Base-by-base conservation (phyloP, 2,797 vertebrate species). In the Phrynocephalus forsythii region DNA sequence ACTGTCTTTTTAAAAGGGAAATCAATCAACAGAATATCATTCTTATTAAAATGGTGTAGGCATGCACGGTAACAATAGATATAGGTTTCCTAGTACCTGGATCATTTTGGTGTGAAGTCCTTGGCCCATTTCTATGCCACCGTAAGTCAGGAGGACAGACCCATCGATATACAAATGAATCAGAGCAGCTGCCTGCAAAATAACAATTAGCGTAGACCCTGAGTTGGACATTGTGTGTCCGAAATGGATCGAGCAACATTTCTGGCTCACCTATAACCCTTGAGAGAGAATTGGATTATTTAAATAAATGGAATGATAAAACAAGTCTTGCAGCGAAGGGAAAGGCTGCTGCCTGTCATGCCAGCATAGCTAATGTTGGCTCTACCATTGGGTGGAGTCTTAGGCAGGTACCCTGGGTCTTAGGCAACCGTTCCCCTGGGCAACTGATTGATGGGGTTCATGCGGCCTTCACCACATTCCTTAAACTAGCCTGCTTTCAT, bases 101-200 rank as follows among this genome's bases (percentile, higher is more conserved):
- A 96, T 94, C 94, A 97, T 96, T 95, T 97, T 97, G 90, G 96
- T 97, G 89, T 97, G 94, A 91, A 97, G 93, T 50, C 96, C 97
- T 90, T 97, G 97, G 13, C 97, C 97, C 95, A 97, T 92, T 93
- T 97, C 96, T 26, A 94, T 95, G 86, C 97, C 97, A 86, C 97
- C 96, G 7, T 97, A 95, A 44, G 96, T 96, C 82, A 97, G 93
- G 86, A 97, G 85, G 8, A 97, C 95, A 87, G 97, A 96, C 0
- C 97, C 97, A 56, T 97, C 96, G 1, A 92, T 96, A 89, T 97
- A 97, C 92, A 97, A 91, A 77, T 97, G 97, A 92, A 97, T 93
- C 0, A 97, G 92, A 0, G 97, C 97, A 28, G 96, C 93, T 72
- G 95, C 97, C 97, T 97, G 75, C 68, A 71, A 3, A 0, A 86